Percentiles rank a stretch among this genome's conserved stretches.
Evolutionary conservation across 2,113 vertebrate species (phyloP).

Genomic region (Scartelaos histophorus): DNA sequence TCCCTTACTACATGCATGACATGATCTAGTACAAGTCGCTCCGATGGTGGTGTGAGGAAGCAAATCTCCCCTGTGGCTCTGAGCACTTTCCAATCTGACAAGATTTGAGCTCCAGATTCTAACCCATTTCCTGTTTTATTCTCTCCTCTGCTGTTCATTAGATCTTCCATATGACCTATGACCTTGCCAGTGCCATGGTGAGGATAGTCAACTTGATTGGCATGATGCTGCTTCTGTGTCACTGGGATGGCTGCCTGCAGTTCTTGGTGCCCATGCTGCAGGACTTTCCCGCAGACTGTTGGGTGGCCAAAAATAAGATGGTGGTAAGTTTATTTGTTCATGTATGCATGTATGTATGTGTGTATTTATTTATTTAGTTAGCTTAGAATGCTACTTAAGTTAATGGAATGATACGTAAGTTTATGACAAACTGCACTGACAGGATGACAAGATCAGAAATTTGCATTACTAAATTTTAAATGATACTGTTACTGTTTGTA

Average conservation of each 20-base stretch:
- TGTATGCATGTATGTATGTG: neutral
- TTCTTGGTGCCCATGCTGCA: conserved; percentile 99
- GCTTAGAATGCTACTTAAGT: no score
- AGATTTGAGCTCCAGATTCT: conserved; percentile 30
- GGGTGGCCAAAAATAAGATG: conserved; percentile 98
- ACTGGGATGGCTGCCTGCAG: conserved; percentile 98
- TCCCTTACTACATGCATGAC: conserved; percentile 14
- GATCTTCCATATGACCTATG: conserved; percentile 99
- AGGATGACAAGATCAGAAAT: no score
- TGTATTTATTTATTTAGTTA: neutral
- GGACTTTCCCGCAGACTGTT: conserved; percentile 94
- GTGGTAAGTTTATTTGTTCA: conserved; percentile 84
- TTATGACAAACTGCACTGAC: neutral
- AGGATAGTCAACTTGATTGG: conserved; percentile 95
- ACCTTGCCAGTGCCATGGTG: conserved; percentile 94
- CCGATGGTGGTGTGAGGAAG: conserved; percentile 15
- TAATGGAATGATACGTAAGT: no score
- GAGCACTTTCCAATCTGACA: conserved; percentile 14
- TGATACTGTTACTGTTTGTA: neutral
- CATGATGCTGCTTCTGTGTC: conserved; percentile 98
- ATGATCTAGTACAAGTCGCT: conserved; percentile 18
- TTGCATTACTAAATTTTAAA: neutral
- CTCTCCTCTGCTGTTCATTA: conserved; percentile 55
- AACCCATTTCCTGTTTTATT: conserved; percentile 20
- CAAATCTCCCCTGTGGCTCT: conserved; percentile 23